Base-by-base conservation (phyloP, 2,797 vertebrate genomes). In the Crocodylus rhombifer region DNA sequence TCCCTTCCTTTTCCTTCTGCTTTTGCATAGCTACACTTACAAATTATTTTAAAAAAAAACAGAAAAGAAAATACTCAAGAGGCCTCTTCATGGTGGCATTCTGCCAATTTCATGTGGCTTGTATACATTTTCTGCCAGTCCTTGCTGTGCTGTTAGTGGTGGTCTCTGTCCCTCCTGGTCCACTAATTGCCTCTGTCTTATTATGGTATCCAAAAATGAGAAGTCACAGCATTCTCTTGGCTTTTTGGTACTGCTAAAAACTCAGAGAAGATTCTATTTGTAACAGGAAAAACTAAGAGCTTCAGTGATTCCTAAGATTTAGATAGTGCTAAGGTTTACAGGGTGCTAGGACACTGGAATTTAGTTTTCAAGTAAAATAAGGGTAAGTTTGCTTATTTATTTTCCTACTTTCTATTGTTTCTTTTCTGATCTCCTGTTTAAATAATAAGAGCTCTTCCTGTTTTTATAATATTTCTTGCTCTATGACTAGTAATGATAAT, bases 131-230 rank as follows among this genome's bases (percentile, higher is more conserved):
- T 5, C 21, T 58, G 7, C 10, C 2, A 81, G 42, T 81, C 20
- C 26, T 1, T 1, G n/a, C 16, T 82, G 21, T 51, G 57, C 25
- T 69, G 25, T n/a, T 57, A 71, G 8, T 21, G 28, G 18, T 36
- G 71, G 26, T 83, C 21, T 77, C 33, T 62, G 11, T 21, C 12
- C 18, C 10, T 57, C n/a, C 42, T 2, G 15, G 20, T 12, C 36
- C 86, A 8, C 23, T 74, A n/a, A 56, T 87, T 85, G 23, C 6
- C 8, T 57, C 25, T 14, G 5, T 57, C 60, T 80, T 5, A 30
- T 82, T 63, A 28, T 15, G 18, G 61, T 14, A 7, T 56, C 69
- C 0, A 0, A 0, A 0, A 62, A 64, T 3, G 14, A 5, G 5
- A 15, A 42, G 7, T 17, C 28, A 71, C 71, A 87, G 63, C 1